Conservation (phyloP, 2,113 vertebrate genomes). For the Nyctibius bracteatus region DNA sequence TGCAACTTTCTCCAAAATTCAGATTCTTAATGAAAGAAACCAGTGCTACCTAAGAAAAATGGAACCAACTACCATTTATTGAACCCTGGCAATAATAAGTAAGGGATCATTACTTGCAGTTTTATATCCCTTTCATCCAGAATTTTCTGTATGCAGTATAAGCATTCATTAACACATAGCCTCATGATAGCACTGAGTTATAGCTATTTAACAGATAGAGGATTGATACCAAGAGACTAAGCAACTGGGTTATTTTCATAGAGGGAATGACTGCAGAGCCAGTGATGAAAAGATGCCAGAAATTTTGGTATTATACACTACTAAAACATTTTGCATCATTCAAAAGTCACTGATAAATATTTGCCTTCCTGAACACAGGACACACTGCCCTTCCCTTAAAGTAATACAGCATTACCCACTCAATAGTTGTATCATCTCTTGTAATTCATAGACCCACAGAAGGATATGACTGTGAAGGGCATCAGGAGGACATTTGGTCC, state of each 20-base stretch:
- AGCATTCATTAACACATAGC: neutral
- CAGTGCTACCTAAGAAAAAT: neutral
- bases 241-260: constrained; percentile 4
- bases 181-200: neutral
- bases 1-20: neutral
- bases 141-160: neutral
- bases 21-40: neutral
- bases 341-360: neutral
- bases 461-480: neutral
- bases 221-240: neutral
- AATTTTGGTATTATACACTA: neutral
- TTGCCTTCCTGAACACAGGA: neutral
- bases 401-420: neutral
- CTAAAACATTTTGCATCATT: neutral
- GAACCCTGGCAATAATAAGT: neutral
- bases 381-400: neutral
- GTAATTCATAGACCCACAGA: neutral
- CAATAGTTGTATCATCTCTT: neutral
- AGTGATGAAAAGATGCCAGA: neutral
- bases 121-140: neutral
- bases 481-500: neutral
- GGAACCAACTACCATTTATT: neutral
- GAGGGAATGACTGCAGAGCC: neutral
- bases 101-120: neutral
- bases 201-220: neutral